A percentile compares a stretch with the other conserved stretches of the same genome.
phyloP scores from a whole-genome alignment of 2,113 vertebrate genomes.

The Chauna torquata region DNA sequence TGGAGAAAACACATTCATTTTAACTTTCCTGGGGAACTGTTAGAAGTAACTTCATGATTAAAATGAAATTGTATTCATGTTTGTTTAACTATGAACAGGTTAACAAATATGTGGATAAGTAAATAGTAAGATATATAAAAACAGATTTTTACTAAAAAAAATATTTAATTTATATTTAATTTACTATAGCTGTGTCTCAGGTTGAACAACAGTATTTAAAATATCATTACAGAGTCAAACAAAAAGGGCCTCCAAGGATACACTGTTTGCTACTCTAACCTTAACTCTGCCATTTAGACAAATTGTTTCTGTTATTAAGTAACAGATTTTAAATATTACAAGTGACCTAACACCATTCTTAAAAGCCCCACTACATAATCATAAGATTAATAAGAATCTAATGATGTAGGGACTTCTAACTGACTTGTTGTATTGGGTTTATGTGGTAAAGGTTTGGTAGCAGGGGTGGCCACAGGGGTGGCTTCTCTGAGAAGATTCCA shows the following conservation, averaged over 20 bases:
- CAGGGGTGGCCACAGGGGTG: no score
- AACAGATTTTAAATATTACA: not conserved
- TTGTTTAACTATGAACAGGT: not conserved
- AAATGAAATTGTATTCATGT: not conserved
- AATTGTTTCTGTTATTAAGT: not conserved
- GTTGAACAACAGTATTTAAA: not conserved
- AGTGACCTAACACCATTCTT: not conserved
- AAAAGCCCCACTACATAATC: not conserved
- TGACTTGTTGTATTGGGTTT: no score
- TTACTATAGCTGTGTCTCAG: not conserved
- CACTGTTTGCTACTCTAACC: not conserved
- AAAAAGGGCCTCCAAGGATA: not conserved
- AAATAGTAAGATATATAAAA: not conserved
- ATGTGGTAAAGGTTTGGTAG: no score
- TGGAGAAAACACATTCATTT: not conserved
- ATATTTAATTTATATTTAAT: not conserved
- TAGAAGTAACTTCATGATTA: not conserved
- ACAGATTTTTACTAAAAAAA: not conserved
- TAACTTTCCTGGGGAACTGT: not conserved
- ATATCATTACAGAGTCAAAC: not conserved
- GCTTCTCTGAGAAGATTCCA: no score
- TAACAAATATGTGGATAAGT: not conserved
- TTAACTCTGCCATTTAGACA: not conserved
- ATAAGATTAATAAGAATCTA: constrained; percentile 7
- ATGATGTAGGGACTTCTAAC: not conserved